Conservation (phyloP, 2,113 vertebrate species). For the Channa argus region DNA sequence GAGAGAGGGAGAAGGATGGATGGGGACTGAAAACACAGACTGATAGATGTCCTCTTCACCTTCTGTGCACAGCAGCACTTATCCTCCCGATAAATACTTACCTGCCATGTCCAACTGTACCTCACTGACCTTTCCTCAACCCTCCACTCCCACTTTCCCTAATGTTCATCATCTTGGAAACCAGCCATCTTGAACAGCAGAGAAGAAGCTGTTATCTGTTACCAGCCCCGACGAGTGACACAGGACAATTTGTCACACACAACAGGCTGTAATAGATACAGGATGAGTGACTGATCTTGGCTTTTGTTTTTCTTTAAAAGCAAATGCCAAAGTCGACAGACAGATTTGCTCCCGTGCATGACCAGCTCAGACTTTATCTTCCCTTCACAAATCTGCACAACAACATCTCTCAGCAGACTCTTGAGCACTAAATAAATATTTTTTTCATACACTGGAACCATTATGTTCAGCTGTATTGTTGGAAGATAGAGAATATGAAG, state of each 20-base stretch:
- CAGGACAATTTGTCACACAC: slow-evolving; percentile 63
- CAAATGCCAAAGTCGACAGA: no score
- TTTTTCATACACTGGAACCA: no score
- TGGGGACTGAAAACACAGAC: slow-evolving; percentile 1
- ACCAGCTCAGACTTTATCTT: no score
- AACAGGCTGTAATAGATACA: slow-evolving; percentile 34
- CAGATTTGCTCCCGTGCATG: no score
- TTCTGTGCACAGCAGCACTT: neutral
- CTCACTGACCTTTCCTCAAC: slow-evolving; percentile 21
- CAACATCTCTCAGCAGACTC: no score
- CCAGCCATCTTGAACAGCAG: slow-evolving; percentile 41
- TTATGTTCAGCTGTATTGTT: no score
- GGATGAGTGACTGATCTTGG: slow-evolving; percentile 14
- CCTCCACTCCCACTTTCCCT: slow-evolving; percentile 7
- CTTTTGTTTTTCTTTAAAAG: no score
- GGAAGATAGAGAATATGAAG: no score
- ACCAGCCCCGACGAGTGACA: slow-evolving; percentile 34
- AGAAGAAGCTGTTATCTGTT: slow-evolving; percentile 28
- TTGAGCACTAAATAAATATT: no score
- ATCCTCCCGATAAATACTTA: neutral
- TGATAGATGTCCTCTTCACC: neutral
- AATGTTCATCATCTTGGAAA: slow-evolving; percentile 42
- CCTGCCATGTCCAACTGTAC: neutral
- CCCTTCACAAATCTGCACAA: no score
- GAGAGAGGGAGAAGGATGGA: neutral